Conservation (phyloP, 2,888 invertebrate genomes). For the Griposia aprilina region DNA sequence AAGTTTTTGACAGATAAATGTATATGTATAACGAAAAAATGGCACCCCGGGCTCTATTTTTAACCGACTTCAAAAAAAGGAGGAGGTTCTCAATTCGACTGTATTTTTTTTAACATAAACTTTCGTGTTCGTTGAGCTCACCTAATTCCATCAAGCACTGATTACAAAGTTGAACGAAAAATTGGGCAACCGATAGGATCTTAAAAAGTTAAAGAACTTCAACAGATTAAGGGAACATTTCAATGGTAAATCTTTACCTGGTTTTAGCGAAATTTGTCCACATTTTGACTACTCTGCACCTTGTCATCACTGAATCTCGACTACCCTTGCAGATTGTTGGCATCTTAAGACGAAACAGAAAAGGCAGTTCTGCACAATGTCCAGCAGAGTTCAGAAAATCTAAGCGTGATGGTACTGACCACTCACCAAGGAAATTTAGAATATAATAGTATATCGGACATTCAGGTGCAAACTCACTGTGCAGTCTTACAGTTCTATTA, state of each 20-base stretch:
- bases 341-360: conserved; percentile 79
- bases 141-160: not conserved
- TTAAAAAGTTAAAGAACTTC: not conserved
- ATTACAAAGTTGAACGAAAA: not conserved
- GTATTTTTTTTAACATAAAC: too few relatives aligned
- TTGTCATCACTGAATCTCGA: conserved; percentile 80
- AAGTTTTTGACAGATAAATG: not conserved
- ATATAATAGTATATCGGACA: conserved; percentile 85
- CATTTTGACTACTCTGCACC: conserved; percentile 83
- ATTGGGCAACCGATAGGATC: not conserved
- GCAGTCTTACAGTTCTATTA: conserved; percentile 83
- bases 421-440: conserved; percentile 82
- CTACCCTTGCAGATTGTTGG: conserved; percentile 79
- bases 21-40: not conserved
- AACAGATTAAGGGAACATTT: not conserved
- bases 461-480: conserved; percentile 78
- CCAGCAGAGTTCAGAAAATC: conserved; percentile 80
- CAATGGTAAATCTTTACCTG: conserved; percentile 76
- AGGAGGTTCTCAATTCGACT: too few relatives aligned
- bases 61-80: too few relatives aligned
- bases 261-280: conserved; percentile 90
- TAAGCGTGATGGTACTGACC: conserved; percentile 77
- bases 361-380: conserved; percentile 84
- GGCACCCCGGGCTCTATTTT: too few relatives aligned
- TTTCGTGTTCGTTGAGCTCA: not conserved